Evolutionary conservation across 1,140 invertebrate species (phyloP).

Genomic region (Plectrocnemia conspersa): DNA sequence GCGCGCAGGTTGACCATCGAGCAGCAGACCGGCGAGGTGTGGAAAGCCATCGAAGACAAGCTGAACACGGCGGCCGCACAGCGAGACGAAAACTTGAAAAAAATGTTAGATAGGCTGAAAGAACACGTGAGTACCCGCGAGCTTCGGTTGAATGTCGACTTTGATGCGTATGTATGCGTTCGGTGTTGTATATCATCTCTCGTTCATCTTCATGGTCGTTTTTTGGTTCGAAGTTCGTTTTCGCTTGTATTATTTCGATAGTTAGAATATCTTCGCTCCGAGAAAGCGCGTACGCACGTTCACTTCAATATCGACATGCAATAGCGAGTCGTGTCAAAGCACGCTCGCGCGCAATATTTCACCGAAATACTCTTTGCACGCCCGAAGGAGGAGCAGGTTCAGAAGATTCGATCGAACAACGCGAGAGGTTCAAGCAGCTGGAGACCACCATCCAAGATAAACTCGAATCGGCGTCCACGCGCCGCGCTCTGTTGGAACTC

Average conservation of each 20-base stretch:
- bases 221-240: too few species aligned
- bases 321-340: too few species aligned
- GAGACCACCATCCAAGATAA: slow-evolving; percentile 68
- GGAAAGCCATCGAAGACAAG: slow-evolving; percentile 78
- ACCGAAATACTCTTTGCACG: background rate
- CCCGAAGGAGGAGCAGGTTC: slow-evolving; percentile 65
- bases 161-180: background rate
- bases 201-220: slow-evolving; percentile 13
- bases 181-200: slow-evolving; percentile 4
- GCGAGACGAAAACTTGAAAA: slow-evolving; percentile 81
- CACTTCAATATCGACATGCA: too few species aligned
- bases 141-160: background rate
- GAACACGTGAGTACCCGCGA: slow-evolving; percentile 69
- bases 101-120: slow-evolving; percentile 80
- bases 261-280: too few species aligned
- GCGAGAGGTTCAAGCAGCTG: slow-evolving; percentile 61
- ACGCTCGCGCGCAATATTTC: too few species aligned
- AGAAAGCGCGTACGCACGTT: too few species aligned
- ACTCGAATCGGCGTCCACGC: slow-evolving; percentile 63
- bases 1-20: slow-evolving; percentile 61
- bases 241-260: too few species aligned
- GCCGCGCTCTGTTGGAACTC: slow-evolving; percentile 63
- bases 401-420: slow-evolving; percentile 60
- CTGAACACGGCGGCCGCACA: slow-evolving; percentile 75
- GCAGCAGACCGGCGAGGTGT: slow-evolving; percentile 76